Base-by-base conservation (phyloP, 2,888 invertebrate genomes). In the Glyphotaelius pellucidus region DNA sequence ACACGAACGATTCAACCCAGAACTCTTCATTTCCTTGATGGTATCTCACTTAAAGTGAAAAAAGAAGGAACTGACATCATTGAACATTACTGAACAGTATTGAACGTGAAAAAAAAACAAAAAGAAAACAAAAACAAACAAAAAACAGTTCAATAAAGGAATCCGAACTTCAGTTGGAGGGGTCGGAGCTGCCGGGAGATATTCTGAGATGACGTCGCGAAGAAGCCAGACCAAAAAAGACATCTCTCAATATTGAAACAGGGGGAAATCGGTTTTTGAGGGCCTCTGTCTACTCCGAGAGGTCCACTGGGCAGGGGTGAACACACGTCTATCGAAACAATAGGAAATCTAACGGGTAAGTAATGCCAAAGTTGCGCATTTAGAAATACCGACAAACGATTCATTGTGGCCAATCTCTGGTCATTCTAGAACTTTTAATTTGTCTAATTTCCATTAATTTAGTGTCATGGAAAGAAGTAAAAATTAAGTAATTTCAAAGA, bases 251-350 rank as follows among this genome's bases (percentile, higher is more conserved):
- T 93, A 93, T 93, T 93, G 91, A 92, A 91, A 92, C 92, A 92
- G 38, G 90, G 90, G 93, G 89, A 93, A 93, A 93, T 93, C 92
- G 93, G 67, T 93, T 93, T 93, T 92, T 90, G 90, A 93, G 92
- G 92, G 85, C 92, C 90, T 92, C 80, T 80, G 91, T 92, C 92
- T 67, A 67, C 81, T 88, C 67, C 30, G 90, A 87, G 79, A 52
- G 83, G 52, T 52, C 31, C 52, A 35, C 11, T 32, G 15, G 31
- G 1, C 87, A 87, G 87, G 87, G 87, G 30, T 87, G 87, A 30
- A 67, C 85, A 86, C 5, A n/a, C 12, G n/a, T 30, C 4, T 81
- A 14, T 32, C 31, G n/a, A 38, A 85, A 19, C 67, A 67, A 67
- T 9, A n/a, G 5, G 25, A 67, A n/a, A 7, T 67, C 4, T 38